Percentiles rank a stretch among this genome's conserved stretches.
These are phyloP conservation scores for Thereva nobilitata DNA, from an alignment of 2,888 invertebrate species.

Conservation along the genomic window DNA sequence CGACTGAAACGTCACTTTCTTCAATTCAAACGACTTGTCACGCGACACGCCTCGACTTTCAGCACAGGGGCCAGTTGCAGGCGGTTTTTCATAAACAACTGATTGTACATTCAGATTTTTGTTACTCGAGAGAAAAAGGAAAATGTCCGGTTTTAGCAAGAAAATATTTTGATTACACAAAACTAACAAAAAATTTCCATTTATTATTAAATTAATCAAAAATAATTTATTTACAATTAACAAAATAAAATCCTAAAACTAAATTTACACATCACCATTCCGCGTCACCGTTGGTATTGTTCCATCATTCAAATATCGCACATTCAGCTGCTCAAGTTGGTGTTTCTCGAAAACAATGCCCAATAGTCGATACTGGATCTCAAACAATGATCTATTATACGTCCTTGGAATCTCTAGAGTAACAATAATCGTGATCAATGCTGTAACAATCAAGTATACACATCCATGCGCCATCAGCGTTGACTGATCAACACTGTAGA, in stretches of 20 bases:
- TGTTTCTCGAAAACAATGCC: conserved; percentile 55
- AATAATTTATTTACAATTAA: neutral
- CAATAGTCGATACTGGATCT: conserved; percentile 52
- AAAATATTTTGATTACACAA: no score
- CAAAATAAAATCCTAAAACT: neutral
- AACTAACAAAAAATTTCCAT: neutral
- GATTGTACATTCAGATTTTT: no score
- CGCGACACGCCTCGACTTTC: no score
- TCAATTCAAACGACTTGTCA: no score
- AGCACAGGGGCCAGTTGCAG: no score
- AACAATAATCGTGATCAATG: conserved; percentile 51
- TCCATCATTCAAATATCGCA: conserved; percentile 52
- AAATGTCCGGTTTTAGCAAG: no score
- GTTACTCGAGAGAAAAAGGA: no score
- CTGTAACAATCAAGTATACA: conserved; percentile 51
- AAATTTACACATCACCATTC: conserved; percentile 12
- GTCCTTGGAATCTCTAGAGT: conserved; percentile 53
- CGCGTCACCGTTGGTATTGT: conserved; percentile 52
- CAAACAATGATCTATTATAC: conserved; percentile 49
- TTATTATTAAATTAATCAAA: conserved; percentile 3
- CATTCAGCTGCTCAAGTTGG: conserved; percentile 54
- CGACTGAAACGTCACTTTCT: no score
- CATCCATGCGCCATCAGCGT: conserved; percentile 54
- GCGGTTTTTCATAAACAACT: no score
- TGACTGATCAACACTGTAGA: conserved; percentile 50